Percentiles rank a stretch among this genome's conserved stretches.
These are phyloP conservation scores for Oxyura jamaicensis DNA, from an alignment of 2,113 vertebrate species.

Conservation along the genomic window DNA sequence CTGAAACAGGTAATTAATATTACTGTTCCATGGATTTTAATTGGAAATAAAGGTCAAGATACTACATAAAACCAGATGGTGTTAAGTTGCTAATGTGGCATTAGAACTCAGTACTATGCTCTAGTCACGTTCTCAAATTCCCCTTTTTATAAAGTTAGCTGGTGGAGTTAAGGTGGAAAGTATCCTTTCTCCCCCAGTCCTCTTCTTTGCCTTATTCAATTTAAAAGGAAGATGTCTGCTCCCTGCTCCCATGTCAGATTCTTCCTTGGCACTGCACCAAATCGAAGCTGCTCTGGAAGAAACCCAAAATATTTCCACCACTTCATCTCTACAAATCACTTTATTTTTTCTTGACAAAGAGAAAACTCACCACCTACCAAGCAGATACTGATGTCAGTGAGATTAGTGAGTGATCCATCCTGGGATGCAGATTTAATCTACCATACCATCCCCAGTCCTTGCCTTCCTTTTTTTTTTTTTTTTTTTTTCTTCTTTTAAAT, in stretches of 20 bases:
- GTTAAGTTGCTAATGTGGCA: background rate
- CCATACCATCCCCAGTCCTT: background rate
- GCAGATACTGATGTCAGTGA: background rate
- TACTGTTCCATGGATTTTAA: conserved; percentile 17
- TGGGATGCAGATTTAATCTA: background rate
- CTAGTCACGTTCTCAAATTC: background rate
- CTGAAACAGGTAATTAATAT: conserved; percentile 13
- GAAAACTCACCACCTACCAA: background rate
- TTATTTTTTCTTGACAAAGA: background rate
- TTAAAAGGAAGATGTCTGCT: background rate
- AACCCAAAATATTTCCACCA: background rate
- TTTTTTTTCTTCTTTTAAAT: background rate
- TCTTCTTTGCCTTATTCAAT: background rate
- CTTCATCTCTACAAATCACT: background rate
- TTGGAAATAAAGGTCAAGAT: conserved; percentile 24
- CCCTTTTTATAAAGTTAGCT: background rate
- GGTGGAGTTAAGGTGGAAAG: background rate
- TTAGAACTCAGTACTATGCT: background rate
- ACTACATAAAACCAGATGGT: background rate
- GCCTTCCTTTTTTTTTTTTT: background rate
- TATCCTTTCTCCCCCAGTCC: background rate
- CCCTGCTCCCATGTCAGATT: background rate
- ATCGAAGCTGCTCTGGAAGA: background rate
- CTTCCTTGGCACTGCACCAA: background rate
- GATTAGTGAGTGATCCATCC: background rate